Evolutionary conservation across 1,140 invertebrate species (phyloP).

Genomic region (Drosophila obscura): DNA sequence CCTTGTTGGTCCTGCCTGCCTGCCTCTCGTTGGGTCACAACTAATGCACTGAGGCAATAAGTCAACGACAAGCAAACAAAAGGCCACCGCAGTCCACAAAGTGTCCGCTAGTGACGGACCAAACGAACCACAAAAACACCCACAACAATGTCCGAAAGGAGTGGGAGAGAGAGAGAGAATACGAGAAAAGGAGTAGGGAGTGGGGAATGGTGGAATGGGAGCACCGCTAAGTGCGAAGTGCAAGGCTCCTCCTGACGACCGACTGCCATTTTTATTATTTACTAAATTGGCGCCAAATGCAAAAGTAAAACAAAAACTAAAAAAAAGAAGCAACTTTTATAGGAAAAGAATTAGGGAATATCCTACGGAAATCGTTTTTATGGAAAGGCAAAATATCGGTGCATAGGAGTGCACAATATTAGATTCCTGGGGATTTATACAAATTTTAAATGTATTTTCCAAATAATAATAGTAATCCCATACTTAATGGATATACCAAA

Average conservation of each 20-base stretch:
- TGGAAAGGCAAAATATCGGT: too few species aligned
- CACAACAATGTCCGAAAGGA: conserved; percentile 28
- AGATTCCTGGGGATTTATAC: too few species aligned
- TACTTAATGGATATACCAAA: too few species aligned
- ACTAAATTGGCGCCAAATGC: conserved; percentile 80
- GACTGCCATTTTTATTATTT: conserved; percentile 78
- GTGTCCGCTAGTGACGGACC: conserved; percentile 59
- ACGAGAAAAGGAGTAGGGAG: neutral
- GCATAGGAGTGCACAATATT: too few species aligned
- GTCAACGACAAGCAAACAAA: conserved; percentile 71
- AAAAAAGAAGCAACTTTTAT: neutral
- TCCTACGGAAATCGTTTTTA: neutral
- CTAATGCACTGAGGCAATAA: conserved; percentile 75
- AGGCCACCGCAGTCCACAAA: conserved; percentile 69
- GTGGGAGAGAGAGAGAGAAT: neutral
- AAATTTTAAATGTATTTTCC: too few species aligned
- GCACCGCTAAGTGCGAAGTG: conserved; percentile 68
- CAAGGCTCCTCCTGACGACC: conserved; percentile 37
- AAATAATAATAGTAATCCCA: too few species aligned
- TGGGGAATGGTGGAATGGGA: conserved; percentile 13
- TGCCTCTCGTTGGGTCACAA: conserved; percentile 38
- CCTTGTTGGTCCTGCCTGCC: conserved; percentile 10
- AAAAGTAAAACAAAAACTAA: conserved; percentile 58
- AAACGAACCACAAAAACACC: conserved; percentile 54
- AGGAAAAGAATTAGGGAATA: conserved; percentile 3